Base-by-base conservation (phyloP, 1,140 invertebrate species). In the Drusus annulatus region DNA sequence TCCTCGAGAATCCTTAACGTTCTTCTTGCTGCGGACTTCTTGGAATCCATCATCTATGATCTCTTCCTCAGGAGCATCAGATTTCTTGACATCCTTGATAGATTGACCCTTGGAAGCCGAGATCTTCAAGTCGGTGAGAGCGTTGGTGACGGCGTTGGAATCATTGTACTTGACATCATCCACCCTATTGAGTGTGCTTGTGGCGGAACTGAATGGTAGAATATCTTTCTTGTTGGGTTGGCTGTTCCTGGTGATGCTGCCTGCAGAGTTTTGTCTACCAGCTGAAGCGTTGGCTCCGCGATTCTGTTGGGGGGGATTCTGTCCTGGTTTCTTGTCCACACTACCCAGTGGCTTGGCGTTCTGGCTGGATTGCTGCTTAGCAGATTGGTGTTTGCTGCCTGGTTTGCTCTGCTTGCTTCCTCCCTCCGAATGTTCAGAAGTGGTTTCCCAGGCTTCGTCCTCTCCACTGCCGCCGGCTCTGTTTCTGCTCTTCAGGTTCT, bases 21-120 rank as follows among this genome's bases (percentile, higher is more conserved):
- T 93, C 84, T 96, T 96, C 85, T 96, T 96, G 52, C 94, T 95
- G 58, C 94, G 92, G 1, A 97, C 96, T 87, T 97, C 96, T 87
- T 96, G 95, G 86, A 97, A 97, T 56, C 95, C 95, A 86, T 96
- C 95, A 84, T 94, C 91, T 77, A 93, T 91, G 5, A 86, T 84
- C 54, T 91, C 91, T 8, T 91, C 89, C 0, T 85, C 77, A 3
- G 84, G 50, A 15, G 16, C 80, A 7, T 74, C 75, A 17, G 58
- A 65, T 79, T 85, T 63, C 75, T 84, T 89, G 16, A 60, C 89
- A 81, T 84, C 83, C 83, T 88, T 90, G 80, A 86, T 23, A 15
- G 58, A 21, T 45, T 45, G 36, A 45, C 36, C 36, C 16, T 74
- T 75, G 45, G 87, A 85, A 17, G 69, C 68, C n/a, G 60, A 71